Conservation (phyloP, 2,888 invertebrate genomes). For the Eristalinus aeneus region DNA sequence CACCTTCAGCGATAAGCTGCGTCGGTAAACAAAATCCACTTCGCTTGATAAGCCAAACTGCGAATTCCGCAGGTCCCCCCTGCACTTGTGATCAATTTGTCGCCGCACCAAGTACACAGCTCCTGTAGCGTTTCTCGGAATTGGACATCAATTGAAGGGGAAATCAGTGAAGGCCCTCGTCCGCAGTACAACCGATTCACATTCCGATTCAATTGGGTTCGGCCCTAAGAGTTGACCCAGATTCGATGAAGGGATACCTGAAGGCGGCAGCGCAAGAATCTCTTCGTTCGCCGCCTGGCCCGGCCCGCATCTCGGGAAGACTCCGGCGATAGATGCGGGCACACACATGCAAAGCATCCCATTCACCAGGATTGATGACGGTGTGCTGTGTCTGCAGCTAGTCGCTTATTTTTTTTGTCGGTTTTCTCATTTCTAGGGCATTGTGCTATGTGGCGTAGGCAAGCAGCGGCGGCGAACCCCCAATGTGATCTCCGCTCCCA, state of each 20-base stretch:
- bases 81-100: neutral
- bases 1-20: conserved; percentile 17
- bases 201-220: neutral
- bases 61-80: neutral
- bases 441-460: conserved; percentile 17
- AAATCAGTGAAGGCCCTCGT: conserved; percentile 6
- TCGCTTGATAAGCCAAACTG: neutral
- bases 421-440: conserved; percentile 60
- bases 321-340: conserved; percentile 38
- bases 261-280: neutral
- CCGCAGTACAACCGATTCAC: neutral
- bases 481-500: conserved; percentile 10
- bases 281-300: conserved; percentile 2
- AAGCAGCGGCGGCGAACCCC: neutral
- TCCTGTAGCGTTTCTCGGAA: neutral
- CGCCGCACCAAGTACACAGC: neutral
- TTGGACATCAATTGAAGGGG: conserved; percentile 25
- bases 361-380: conserved; percentile 58
- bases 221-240: neutral
- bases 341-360: conserved; percentile 26
- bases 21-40: conserved; percentile 18
- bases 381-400: conserved; percentile 40
- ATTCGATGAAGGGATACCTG: neutral
- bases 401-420: conserved; percentile 2
- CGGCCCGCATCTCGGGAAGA: neutral